Percentiles rank a stretch among this genome's conserved stretches.
phyloP scores from a whole-genome alignment of 2,797 vertebrate species.

The Cynodonichthys magdalenae region DNA sequence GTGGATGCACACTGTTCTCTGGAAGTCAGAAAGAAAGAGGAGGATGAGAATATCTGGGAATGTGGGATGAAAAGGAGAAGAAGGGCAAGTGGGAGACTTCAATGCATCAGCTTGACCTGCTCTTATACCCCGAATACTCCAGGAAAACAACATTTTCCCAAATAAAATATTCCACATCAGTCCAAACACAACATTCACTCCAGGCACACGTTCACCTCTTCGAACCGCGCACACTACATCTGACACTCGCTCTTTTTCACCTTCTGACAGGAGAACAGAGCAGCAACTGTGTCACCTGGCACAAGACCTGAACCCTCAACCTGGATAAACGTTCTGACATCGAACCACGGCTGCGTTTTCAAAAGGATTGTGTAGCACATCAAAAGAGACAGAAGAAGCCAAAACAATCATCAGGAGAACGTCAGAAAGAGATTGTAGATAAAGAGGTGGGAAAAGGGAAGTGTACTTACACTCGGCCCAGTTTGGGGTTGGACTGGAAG shows the following conservation, averaged over 20 bases:
- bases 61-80: conserved; percentile 45
- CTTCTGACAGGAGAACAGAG: conserved; percentile 63
- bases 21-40: conserved; percentile 28
- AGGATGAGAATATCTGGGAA: conserved; percentile 40
- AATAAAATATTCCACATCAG: conserved; percentile 65
- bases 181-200: conserved; percentile 79
- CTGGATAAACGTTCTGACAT: conserved; percentile 55
- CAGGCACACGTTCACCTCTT: conserved; percentile 71
- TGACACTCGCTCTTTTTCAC: conserved; percentile 31
- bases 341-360: conserved; percentile 55
- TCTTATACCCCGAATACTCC: conserved; percentile 57
- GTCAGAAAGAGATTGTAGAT: conserved; percentile 2
- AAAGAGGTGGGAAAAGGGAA: conserved; percentile 13
- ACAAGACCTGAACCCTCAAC: conserved; percentile 61
- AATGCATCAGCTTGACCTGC: conserved; percentile 51
- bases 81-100: conserved; percentile 44
- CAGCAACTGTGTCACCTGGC: conserved; percentile 66
- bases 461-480: conserved; percentile 94
- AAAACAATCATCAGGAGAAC: conserved; percentile 29
- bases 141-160: conserved; percentile 68
- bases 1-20: conserved; percentile 15
- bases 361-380: conserved; percentile 60
- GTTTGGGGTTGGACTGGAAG: conserved; percentile 95
- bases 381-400: conserved; percentile 38
- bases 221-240: conserved; percentile 31